Percentiles rank a stretch among this genome's conserved stretches.
Evolutionary conservation across 2,888 invertebrate species (phyloP).

Genomic region (Nephrotoma appendiculata): DNA sequence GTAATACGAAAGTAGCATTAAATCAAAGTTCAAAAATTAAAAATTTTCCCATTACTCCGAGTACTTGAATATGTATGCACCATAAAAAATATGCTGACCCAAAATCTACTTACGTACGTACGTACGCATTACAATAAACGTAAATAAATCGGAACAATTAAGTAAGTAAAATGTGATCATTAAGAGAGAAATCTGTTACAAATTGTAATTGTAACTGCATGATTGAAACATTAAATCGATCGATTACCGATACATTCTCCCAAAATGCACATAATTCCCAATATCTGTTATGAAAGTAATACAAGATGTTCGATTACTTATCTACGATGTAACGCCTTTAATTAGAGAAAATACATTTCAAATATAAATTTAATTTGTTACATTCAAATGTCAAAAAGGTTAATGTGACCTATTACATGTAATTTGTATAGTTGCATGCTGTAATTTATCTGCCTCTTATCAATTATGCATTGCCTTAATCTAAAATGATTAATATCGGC

Average conservation of each 20-base stretch:
- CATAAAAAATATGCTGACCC: neutral
- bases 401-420: neutral
- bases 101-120: neutral
- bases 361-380: neutral
- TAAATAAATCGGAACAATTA: neutral
- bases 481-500: too few species aligned
- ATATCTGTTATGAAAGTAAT: neutral
- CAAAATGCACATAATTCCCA: neutral
- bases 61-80: neutral
- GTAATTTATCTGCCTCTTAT: neutral
- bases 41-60: neutral
- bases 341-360: neutral
- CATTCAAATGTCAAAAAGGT: neutral
- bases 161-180: neutral
- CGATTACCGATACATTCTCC: neutral
- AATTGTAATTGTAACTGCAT: neutral
- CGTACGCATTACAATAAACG: neutral
- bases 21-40: neutral
- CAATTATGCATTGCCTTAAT: too few species aligned
- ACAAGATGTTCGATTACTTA: neutral
- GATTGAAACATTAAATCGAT: neutral
- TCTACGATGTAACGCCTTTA: neutral
- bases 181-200: neutral
- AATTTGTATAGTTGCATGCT: neutral
- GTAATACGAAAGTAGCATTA: neutral